Conservation (phyloP, 1,140 invertebrate genomes). For the Ceratosolen solmsi region DNA sequence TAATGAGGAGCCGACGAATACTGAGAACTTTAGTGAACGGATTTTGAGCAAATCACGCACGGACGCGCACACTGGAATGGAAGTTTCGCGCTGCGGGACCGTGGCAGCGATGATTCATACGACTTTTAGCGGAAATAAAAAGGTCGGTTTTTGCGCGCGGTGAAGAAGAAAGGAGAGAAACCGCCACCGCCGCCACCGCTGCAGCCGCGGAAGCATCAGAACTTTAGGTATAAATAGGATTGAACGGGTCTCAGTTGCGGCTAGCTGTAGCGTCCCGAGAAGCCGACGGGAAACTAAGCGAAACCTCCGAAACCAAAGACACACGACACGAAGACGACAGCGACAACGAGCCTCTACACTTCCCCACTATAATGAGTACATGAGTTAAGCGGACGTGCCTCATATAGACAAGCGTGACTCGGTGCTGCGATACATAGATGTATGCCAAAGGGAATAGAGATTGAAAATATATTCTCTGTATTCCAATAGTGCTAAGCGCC, state of each 20-base stretch:
- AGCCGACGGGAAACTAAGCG: slow-evolving; percentile 41
- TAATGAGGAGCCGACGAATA: too few species aligned
- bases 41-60: too few species aligned
- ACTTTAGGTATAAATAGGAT: slow-evolving; percentile 16
- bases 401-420: neutral
- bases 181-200: too few species aligned
- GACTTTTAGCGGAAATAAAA: slow-evolving; percentile 23
- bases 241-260: neutral
- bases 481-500: slow-evolving; percentile 19
- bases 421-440: slow-evolving; percentile 1
- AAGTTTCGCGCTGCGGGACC: neutral
- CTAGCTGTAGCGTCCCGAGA: slow-evolving; percentile 12
- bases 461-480: slow-evolving; percentile 45
- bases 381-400: slow-evolving; percentile 2
- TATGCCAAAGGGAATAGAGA: slow-evolving; percentile 17
- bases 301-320: slow-evolving; percentile 33
- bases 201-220: neutral
- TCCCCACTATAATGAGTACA: slow-evolving; percentile 27
- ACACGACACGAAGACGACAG: neutral
- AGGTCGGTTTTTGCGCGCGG: neutral
- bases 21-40: too few species aligned
- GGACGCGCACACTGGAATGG: neutral
- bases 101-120: slow-evolving; percentile 21
- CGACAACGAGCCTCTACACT: neutral
- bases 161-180: neutral